Base-by-base conservation (phyloP, 2,797 vertebrate species). In the Semotilus atromaculatus region DNA sequence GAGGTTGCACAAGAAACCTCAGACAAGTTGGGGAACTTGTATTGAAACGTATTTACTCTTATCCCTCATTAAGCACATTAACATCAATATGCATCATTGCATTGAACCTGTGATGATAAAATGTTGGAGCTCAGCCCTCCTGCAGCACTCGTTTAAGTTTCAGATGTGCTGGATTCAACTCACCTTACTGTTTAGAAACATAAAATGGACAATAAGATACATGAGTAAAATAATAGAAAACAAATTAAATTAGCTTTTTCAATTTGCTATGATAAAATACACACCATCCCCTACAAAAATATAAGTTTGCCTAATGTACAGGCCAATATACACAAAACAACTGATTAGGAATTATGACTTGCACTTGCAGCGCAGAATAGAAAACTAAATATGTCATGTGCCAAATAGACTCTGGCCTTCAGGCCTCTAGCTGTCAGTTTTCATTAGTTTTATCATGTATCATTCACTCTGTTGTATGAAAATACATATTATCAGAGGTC, bases 371-470 rank as follows among this genome's bases (percentile, higher is more conserved):
- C 77, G 62, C n/a, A 82, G 45, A 66, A 71, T 9, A 43, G 14
- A 79, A 71, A 68, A 48, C 16, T 34, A 84, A 77, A 85, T 81
- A 81, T 81, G 62, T 55, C 75, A 79, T 79, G 71, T 85, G 77
- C 64, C 66, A 84, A 84, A 67, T 19, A 26, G 18, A 51, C 36
- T 81, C 68, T 81, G 81, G 60, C 83, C 88, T 85, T 83, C 76
- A 83, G 73, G 76, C 78, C 80, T 81, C 48, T 43, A 71, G 72
- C 48, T 86, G 86, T 51, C 88, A 83, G 80, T 74, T 73, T 85
- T 81, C 73, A 85, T 88, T 86, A 82, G 64, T 48, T 75, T 80
- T 62, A 60, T 81, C 66, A 88, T 84, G 71, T 64, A 71, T 86
- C 80, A 85, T 68, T 86, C 70, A 86, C 45, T 77, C 66, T 53